phyloP scores from a whole-genome alignment of 2,888 invertebrate genomes.

The Rhopalosiphum nymphaeae region DNA sequence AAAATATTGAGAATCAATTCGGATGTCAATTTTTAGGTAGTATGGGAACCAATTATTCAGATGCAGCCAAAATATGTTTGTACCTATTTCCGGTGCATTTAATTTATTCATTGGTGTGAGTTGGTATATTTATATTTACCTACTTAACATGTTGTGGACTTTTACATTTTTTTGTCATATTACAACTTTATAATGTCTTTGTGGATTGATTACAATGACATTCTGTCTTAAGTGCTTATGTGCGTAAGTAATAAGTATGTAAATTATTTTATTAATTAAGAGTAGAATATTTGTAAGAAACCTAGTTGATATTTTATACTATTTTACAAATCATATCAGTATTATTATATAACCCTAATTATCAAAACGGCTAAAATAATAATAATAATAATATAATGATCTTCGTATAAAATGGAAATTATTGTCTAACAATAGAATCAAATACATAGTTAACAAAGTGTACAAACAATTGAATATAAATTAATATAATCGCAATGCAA shows the following conservation, averaged over 20 bases:
- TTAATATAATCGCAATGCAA: slow-evolving; percentile 9
- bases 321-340: neutral
- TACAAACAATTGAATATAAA: slow-evolving; percentile 39
- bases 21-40: no score
- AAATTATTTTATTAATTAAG: neutral
- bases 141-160: neutral
- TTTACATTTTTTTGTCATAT: neutral
- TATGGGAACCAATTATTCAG: no score
- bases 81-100: neutral
- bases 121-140: neutral
- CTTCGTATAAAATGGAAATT: slow-evolving; percentile 46
- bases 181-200: neutral
- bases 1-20: no score
- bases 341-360: slow-evolving; percentile 3
- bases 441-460: slow-evolving; percentile 40
- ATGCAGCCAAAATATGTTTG: neutral
- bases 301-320: neutral
- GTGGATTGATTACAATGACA: neutral
- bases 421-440: slow-evolving; percentile 43
- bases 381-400: neutral
- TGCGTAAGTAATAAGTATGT: neutral
- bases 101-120: neutral
- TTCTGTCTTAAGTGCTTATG: neutral
- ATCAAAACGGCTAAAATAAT: neutral
- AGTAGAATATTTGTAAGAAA: slow-evolving; percentile 8